Evolutionary conservation across 2,888 invertebrate genomes (phyloP), one percentile per base, ranked within the genome.

Genomic region (Hypercompe scribonia): DNA sequence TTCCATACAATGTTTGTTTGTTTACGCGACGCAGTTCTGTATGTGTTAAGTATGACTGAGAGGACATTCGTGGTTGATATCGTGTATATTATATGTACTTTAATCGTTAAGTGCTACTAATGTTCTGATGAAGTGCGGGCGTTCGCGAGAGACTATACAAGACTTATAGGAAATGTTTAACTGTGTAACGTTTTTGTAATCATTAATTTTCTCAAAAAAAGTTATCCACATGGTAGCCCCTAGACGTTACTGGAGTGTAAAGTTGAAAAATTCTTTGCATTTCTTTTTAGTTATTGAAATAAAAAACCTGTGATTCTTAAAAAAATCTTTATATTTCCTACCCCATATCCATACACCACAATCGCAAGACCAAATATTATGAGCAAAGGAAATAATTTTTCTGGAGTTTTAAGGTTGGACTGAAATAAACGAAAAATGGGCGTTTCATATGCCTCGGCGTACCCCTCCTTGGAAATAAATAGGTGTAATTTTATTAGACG

Each of bases 101-200:
- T 92, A 87, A 89, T 89, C 83, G 89, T 91, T 94, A 94, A 94
- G 94, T 95, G 94, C 91, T 94, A 93, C 89, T 89, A 88, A 90
- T 90, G 93, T 92, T 91, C 89, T 88, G 89, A 89, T 65, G 71
- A 74, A 89, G 90, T 90, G 90, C 87, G 93, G 94, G 92, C 92
- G 93, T 90, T 90, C 87, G 88, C 88, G 90, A 93, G 94, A 84
- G 93, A 95, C 93, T 92, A 87, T 91, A 95, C 91, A 95, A 95
- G 95, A 95, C 95, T 95, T 95, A 95, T 94, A 95, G 94, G 91
- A 93, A 94, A 94, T 94, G 93, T 94, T 93, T 94, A 94, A 88
- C 92, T 92, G 92, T 94, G 93, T 95, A 95, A 95, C 91, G 91
- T 93, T 94, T 94, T 95, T 95, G 94, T 95, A 95, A 94, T 94